phyloP scores from a whole-genome alignment of 2,888 invertebrate genomes.

The Gisinianus flammeolus region DNA sequence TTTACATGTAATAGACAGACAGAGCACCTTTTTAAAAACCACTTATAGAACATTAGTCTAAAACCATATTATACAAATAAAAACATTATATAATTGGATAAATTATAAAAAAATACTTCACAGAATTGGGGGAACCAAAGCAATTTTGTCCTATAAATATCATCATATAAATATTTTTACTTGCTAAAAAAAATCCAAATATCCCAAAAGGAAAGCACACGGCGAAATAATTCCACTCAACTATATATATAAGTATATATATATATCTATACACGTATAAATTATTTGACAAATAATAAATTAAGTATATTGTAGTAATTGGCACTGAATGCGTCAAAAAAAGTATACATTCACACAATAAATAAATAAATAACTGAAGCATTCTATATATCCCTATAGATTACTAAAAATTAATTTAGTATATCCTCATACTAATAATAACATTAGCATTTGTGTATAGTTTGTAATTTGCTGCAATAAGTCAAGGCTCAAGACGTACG shows the following conservation, averaged over 20 bases:
- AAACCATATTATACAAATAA: no score
- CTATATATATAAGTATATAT: background rate
- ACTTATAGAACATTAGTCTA: no score
- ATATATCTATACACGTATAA: background rate
- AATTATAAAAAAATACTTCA: background rate
- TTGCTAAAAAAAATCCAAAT: conserved; percentile 6
- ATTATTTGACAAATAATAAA: background rate
- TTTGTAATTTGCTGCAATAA: background rate
- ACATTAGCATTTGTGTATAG: no score
- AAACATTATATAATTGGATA: background rate
- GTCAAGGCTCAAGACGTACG: background rate
- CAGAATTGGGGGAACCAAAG: background rate
- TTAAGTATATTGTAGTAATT: conserved; percentile 4
- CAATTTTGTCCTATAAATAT: no score
- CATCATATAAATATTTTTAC: background rate
- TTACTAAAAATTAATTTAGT: no score
- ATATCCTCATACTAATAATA: no score
- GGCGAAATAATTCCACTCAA: background rate
- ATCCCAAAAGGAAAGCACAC: background rate
- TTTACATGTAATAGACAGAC: no score
- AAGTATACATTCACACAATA: conserved; percentile 13
- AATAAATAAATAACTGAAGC: conserved; percentile 12
- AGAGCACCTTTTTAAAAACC: no score
- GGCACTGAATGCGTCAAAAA: conserved; percentile 32
- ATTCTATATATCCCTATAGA: no score